Percentiles rank a stretch among this genome's conserved stretches.
Conservation (phyloP, 2,888 invertebrate species). For the Nipponacmea schrenckii region DNA sequence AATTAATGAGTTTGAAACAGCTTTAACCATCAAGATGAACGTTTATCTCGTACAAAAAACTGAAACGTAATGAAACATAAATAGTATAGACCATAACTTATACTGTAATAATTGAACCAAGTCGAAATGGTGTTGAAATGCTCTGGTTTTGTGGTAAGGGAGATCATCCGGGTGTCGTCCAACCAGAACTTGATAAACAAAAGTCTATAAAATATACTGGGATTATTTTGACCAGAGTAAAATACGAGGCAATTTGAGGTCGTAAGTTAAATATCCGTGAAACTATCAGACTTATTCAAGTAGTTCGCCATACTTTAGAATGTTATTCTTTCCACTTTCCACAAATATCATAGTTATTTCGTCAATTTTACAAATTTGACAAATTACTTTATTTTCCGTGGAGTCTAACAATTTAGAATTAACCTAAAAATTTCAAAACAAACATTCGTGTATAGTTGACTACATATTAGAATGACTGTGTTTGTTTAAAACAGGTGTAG, state of each 20-base stretch:
- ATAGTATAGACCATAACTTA: conserved; percentile 10
- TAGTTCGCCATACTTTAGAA: no score
- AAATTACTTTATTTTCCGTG: neutral
- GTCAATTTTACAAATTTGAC: neutral
- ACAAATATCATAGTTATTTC: neutral
- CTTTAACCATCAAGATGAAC: neutral
- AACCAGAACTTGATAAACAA: neutral
- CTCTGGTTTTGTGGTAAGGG: neutral
- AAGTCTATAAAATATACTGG: neutral
- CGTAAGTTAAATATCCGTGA: neutral
- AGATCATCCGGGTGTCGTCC: neutral
- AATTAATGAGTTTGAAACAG: conserved; percentile 4
- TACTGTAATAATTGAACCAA: neutral
- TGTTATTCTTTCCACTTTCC: neutral
- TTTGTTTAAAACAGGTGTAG: conserved; percentile 2
- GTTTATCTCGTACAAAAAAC: conserved; percentile 3
- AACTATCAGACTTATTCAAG: no score
- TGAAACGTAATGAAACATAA: conserved; percentile 22
- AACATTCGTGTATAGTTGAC: neutral
- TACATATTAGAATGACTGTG: neutral
- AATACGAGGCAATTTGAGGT: neutral
- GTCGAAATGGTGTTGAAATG: neutral
- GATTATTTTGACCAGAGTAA: conserved; percentile 2
- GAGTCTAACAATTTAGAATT: neutral
- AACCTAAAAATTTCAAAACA: conserved; percentile 2